Base-by-base conservation (phyloP, 30 jellyfish, hydroid and myxozoan genomes). In the Aurelia sp. region DNA sequence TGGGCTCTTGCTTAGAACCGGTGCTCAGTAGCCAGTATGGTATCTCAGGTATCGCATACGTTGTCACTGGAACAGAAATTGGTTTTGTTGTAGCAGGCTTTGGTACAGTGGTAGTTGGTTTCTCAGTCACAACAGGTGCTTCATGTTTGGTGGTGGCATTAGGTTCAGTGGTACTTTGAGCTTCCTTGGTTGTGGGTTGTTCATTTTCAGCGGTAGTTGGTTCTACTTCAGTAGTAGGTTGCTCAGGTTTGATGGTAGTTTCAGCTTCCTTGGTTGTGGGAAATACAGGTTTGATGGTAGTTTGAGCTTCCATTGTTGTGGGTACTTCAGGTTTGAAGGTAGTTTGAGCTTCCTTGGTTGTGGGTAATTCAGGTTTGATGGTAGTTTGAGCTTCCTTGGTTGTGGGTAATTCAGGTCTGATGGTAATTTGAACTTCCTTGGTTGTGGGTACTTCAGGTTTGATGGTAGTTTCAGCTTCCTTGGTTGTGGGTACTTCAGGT, bases 181-280 rank as follows among this genome's bases (percentile, higher is more conserved):
- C 48, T 73, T 73, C 71, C 50, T 73, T 33, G 51, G 85, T 73
- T 8, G 85, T 17, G 50, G 47, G 17, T 48, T 6, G 50, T 17
- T 12, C 85, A 11, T 10, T 31, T 59, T 69, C 19, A 5, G 80
- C 15, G 22, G 80, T 40, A n/a, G 24, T 40, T 10, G 72, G n/a
- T 73, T 0, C 48, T 40, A 3, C 71, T 40, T 44, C 8, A 11
- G 85, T 73, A 0, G 85, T 52, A 5, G 71, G 21, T 18, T 4
- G 72, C 33, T 69, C 62, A 10, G 59, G 8, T 38, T 38, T 21
- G 40, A n/a, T 5, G 15, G 41, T 35, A 17, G 85, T 73, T 19
- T 16, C 13, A 4, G 30, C 48, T 27, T 48, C 48, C 13, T 40
- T 52, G 20, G 71, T 53, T 8, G 85, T 40, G 13, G 71, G 12